Base-by-base conservation (phyloP, 2,888 invertebrate genomes). In the Agonopterix heracliana region DNA sequence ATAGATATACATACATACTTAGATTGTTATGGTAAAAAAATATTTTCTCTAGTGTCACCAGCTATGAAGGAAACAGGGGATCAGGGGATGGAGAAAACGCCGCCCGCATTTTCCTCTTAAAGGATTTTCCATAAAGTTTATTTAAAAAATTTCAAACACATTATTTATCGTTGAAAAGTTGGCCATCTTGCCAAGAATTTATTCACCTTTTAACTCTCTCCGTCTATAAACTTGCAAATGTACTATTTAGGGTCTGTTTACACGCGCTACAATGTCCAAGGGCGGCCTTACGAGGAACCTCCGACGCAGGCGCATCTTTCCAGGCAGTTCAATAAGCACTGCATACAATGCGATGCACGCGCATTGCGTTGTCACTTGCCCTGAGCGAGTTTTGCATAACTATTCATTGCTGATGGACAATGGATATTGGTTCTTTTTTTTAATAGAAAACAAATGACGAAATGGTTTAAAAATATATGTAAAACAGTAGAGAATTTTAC, bases 281-380 rank as follows among this genome's bases (percentile, higher is more conserved):
- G 26, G n/a, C 38, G 9, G 38, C 38, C 38, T 38, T 38, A 38
- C 38, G 38, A 38, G 38, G 38, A 38, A 38, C 10, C 38, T n/a
- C 38, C 38, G 38, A 3, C 41, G 41, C 17, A n/a, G 26, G 43
- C 46, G 44, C 40, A 13, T 35, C 42, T 42, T 8, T 46, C 51
- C 49, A 26, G 77, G 78, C 81, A 77, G 73, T 66, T 83, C 78
- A 79, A 83, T 81, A 73, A 67, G 60, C 53, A 57, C 57, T 60
- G 72, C 66, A 77, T 74, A 82, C 82, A 85, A 82, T 79, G 65
- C 53, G 61, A 54, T 41, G 56, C 60, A 55, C 59, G 44, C 62
- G 77, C 79, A 79, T 78, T 83, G 79, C 78, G 72, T 78, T 85
- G 85, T 85, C 86, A 81, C 78, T 72, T 73, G 67, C 68, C 61